Conservation (phyloP, 1,140 invertebrate genomes). For the Nylanderia fulva region DNA sequence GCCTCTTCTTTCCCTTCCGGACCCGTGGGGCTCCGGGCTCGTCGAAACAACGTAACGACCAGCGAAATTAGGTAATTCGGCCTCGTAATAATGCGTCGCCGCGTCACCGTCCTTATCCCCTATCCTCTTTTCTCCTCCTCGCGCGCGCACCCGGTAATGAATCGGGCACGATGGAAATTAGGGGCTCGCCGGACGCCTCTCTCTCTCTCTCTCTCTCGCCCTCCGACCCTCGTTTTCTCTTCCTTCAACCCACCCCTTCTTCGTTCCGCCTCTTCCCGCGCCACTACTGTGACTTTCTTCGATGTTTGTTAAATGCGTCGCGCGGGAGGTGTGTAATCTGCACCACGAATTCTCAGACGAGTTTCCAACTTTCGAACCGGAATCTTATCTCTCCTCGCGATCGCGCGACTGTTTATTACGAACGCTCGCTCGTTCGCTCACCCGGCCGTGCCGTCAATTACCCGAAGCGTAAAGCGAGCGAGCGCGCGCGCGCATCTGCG, state of each 20-base stretch:
- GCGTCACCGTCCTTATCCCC: constrained; percentile 68
- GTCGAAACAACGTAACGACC: constrained; percentile 85
- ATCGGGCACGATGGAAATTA: constrained; percentile 77
- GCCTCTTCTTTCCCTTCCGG: constrained; percentile 64
- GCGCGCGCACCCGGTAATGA: constrained; percentile 69
- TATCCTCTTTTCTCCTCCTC: constrained; percentile 71
- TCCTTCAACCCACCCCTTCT: constrained; percentile 13
- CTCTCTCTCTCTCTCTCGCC: constrained; percentile 47
- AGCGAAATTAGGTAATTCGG: constrained; percentile 86
- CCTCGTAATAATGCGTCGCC: constrained; percentile 84
- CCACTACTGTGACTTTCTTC: constrained; percentile 42
- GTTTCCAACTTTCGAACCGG: constrained; percentile 61
- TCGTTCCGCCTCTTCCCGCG: constrained; percentile 3
- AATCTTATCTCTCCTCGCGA: constrained; percentile 55
- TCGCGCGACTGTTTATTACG: constrained; percentile 58
- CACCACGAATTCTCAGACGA: constrained; percentile 37
- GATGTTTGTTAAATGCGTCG: constrained; percentile 73
- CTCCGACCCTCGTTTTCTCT: constrained; percentile 32
- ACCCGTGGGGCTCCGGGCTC: constrained; percentile 68
- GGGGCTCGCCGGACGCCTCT: constrained; percentile 72
- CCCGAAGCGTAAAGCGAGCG: constrained; percentile 62
- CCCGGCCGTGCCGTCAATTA: constrained; percentile 47
- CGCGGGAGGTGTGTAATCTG: constrained; percentile 56
- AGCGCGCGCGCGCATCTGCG: constrained; percentile 43
- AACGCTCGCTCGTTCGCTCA: constrained; percentile 53